Conservation (phyloP, 2,888 invertebrate genomes). For the Acleris laterana region DNA sequence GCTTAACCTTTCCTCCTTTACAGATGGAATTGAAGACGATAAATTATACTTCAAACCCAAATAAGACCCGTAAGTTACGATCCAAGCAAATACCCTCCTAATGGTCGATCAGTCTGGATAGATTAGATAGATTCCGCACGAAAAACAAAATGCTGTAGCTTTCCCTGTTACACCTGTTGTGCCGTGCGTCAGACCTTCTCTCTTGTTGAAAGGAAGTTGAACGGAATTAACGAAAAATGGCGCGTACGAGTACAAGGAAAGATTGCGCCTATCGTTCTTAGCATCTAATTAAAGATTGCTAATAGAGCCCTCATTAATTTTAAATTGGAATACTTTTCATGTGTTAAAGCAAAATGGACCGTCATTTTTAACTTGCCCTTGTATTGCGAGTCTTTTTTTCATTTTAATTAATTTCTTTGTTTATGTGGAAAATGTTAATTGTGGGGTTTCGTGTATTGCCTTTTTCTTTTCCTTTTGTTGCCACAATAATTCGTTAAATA, state of each 20-base stretch:
- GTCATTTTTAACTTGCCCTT: not conserved
- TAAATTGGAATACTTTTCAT: not conserved
- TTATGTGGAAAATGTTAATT: not conserved
- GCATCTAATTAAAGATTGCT: slow-evolving; percentile 20
- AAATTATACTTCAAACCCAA: slow-evolving; percentile 83
- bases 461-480: not conserved
- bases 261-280: slow-evolving; percentile 22
- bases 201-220: slow-evolving; percentile 14
- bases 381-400: not conserved
- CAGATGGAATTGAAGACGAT: slow-evolving; percentile 82
- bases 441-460: not conserved
- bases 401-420: not conserved
- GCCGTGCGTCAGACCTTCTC: not conserved
- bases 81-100: slow-evolving; percentile 67
- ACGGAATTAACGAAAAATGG: slow-evolving; percentile 14
- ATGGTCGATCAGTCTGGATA: slow-evolving; percentile 73
- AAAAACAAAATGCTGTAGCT: slow-evolving; percentile 49
- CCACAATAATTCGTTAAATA: too few species aligned
- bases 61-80: slow-evolving; percentile 79
- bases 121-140: slow-evolving; percentile 61
- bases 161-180: slow-evolving; percentile 24
- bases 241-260: slow-evolving; percentile 11
- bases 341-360: not conserved
- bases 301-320: slow-evolving; percentile 21
- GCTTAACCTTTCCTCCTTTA: slow-evolving; percentile 79